Conservation (phyloP, 1,140 invertebrate species). For the Drosophila willistoni region DNA sequence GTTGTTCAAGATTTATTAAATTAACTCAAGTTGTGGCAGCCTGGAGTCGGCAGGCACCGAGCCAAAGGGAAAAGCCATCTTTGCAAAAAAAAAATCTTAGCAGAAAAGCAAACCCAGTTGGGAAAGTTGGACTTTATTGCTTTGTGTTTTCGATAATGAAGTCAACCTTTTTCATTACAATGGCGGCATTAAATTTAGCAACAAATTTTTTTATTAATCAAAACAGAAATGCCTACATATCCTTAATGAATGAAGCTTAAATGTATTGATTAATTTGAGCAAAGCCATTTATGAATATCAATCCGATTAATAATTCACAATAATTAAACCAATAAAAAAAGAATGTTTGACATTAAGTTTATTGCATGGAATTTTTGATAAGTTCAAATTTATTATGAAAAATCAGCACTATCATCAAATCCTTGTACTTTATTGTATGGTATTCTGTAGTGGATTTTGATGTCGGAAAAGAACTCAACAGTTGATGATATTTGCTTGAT, state of each 20-base stretch:
- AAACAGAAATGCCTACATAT: neutral
- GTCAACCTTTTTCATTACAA: neutral
- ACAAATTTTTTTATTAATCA: neutral
- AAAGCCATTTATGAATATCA: no score
- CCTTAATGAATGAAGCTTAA: neutral
- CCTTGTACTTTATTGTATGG: no score
- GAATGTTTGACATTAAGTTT: no score
- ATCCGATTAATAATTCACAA: no score
- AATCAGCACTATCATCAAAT: no score
- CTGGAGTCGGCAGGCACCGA: neutral
- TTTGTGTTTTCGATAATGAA: neutral
- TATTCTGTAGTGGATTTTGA: no score
- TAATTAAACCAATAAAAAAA: no score
- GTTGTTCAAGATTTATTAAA: slow-evolving; percentile 83
- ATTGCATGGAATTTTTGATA: no score
- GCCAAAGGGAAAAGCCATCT: slow-evolving; percentile 1
- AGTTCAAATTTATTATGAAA: no score
- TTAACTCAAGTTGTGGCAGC: slow-evolving; percentile 82
- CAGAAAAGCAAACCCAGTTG: neutral
- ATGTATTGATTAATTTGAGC: no score
- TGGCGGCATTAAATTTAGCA: neutral
- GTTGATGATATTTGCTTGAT: no score
- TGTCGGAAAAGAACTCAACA: no score
- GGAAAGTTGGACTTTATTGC: neutral
- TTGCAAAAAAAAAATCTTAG: neutral